Percentiles rank a stretch among this genome's conserved stretches.
Conservation (phyloP, 2,113 vertebrate genomes). For the Ptilonorhynchus violaceus region DNA sequence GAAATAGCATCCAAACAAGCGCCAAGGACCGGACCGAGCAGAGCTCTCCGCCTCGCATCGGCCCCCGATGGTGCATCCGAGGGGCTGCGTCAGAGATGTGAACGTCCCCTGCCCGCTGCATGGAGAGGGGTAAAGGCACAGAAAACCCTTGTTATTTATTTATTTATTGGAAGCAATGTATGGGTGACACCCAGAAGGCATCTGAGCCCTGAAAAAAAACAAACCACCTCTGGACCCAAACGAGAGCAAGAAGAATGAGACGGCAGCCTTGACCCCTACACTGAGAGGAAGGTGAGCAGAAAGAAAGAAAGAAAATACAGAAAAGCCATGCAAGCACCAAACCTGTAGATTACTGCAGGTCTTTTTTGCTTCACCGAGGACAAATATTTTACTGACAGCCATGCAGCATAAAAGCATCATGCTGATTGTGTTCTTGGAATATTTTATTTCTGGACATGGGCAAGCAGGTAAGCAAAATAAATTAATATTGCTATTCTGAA, state of each 20-base stretch:
- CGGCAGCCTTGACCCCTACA: background rate
- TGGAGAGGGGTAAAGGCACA: background rate
- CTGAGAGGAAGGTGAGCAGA: slow-evolving; percentile 53
- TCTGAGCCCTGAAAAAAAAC: background rate
- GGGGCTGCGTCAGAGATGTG: slow-evolving; percentile 17
- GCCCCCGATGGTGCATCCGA: background rate
- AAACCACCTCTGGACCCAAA: background rate
- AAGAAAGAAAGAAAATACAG: slow-evolving; percentile 13
- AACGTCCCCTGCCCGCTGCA: background rate
- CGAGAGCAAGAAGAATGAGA: slow-evolving; percentile 11
- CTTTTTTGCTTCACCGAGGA: slow-evolving; percentile 24
- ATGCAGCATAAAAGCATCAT: slow-evolving; percentile 62
- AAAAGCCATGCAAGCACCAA: slow-evolving; percentile 30
- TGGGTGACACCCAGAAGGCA: slow-evolving; percentile 29
- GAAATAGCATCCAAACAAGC: background rate
- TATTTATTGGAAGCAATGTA: slow-evolving; percentile 39
- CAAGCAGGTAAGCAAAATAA: slow-evolving; percentile 68
- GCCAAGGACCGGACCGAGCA: background rate
- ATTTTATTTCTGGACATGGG: slow-evolving; percentile 40
- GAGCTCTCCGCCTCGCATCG: background rate
- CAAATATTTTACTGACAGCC: slow-evolving; percentile 48
- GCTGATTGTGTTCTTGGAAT: slow-evolving; percentile 69
- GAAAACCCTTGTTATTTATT: background rate
- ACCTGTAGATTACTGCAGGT: slow-evolving; percentile 34
- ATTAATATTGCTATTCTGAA: background rate